A percentile compares a stretch with the other conserved stretches of the same genome.
Conservation (phyloP, 2,113 vertebrate genomes). For the Tragelaphus scriptus region DNA sequence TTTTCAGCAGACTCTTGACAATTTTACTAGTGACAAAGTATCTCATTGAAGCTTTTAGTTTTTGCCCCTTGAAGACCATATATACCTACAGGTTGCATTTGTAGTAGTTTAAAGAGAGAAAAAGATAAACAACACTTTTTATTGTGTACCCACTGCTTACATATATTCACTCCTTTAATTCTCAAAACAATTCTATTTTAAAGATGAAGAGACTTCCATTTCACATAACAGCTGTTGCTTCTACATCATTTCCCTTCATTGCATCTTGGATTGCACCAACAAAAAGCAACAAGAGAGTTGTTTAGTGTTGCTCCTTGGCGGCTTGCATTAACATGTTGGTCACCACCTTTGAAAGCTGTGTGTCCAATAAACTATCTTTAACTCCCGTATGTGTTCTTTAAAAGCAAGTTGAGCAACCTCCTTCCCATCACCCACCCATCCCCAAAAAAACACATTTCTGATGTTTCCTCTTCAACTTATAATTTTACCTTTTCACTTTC, state of each 20-base stretch:
- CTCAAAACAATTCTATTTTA: not conserved
- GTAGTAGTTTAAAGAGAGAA: not conserved
- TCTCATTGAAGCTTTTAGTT: not conserved
- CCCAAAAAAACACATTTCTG: not conserved
- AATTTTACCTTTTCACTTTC: slow-evolving; percentile 11
- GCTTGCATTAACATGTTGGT: not conserved
- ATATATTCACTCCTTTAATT: not conserved
- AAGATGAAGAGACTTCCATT: not conserved
- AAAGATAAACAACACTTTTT: not conserved
- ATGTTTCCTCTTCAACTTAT: not conserved
- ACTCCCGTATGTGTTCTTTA: not conserved
- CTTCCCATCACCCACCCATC: not conserved
- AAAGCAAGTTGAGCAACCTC: not conserved
- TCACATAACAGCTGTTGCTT: not conserved
- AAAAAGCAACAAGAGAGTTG: not conserved
- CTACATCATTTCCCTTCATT: not conserved
- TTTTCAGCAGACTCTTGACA: not conserved
- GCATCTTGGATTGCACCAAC: not conserved
- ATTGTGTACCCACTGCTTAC: not conserved
- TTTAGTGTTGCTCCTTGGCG: not conserved
- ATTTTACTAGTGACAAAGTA: not conserved
- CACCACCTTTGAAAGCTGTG: not conserved
- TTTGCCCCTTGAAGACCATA: not conserved
- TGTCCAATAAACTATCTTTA: not conserved
- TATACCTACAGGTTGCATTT: not conserved